phyloP scores from a whole-genome alignment of 2,113 vertebrate genomes.

The Sylvia atricapilla region DNA sequence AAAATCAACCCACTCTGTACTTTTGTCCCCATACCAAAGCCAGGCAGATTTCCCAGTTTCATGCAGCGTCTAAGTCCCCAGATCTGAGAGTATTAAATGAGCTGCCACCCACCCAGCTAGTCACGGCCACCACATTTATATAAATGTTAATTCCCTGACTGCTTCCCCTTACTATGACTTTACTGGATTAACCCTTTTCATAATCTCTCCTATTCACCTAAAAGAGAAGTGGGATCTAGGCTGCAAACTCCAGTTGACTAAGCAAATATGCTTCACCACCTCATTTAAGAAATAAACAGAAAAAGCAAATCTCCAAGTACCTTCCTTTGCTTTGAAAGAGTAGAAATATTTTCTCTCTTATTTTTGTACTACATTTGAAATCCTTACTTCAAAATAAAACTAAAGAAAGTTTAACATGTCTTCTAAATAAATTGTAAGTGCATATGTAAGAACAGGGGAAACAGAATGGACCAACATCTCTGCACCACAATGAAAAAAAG shows the following conservation, averaged over 20 bases:
- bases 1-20: neutral
- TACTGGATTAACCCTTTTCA: constrained; percentile 56
- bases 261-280: neutral
- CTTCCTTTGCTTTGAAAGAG: neutral
- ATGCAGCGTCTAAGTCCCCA: neutral
- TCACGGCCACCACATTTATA: neutral
- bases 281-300: neutral
- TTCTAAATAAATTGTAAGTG: constrained; percentile 49
- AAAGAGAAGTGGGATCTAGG: constrained; percentile 28
- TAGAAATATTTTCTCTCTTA: neutral
- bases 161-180: constrained; percentile 33
- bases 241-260: constrained; percentile 33
- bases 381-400: neutral
- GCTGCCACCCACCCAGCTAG: constrained; percentile 2
- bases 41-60: neutral
- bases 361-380: neutral
- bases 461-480: neutral
- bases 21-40: neutral
- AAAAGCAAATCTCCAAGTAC: neutral
- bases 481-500: neutral
- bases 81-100: neutral
- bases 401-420: neutral
- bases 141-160: neutral
- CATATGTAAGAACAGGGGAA: neutral
- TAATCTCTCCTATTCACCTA: neutral